phyloP scores from a whole-genome alignment of 37 sponge, comb jelly and placozoan species.

The Oopsacas minuta region DNA sequence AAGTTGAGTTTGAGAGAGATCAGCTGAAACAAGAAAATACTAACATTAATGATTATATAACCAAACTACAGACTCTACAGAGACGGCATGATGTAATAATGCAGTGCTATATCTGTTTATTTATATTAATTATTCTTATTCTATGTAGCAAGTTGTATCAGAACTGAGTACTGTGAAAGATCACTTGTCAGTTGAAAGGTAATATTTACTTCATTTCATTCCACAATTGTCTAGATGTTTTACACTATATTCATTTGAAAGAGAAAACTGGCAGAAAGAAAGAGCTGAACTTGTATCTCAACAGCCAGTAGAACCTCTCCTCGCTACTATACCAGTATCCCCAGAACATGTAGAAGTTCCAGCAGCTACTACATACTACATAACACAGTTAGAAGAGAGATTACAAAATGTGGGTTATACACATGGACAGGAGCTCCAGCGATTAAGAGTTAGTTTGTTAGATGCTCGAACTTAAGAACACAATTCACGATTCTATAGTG shows the following conservation, averaged over 20 bases:
- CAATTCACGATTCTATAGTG: background rate
- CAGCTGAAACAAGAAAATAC: background rate
- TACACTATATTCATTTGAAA: background rate
- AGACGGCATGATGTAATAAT: background rate
- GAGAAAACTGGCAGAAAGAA: background rate
- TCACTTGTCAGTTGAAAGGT: background rate
- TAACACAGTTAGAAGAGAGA: background rate
- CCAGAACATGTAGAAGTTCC: background rate
- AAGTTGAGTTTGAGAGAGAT: background rate
- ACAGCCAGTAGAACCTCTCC: background rate
- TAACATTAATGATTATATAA: background rate
- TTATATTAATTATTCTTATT: background rate
- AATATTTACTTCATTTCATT: background rate
- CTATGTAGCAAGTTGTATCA: background rate
- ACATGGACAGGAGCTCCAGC: background rate
- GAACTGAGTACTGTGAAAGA: background rate
- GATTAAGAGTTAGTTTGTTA: background rate
- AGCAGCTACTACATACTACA: background rate
- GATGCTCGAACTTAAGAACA: too few relatives aligned
- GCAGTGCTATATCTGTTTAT: background rate
- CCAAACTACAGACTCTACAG: background rate
- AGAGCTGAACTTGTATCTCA: background rate
- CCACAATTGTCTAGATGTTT: too few relatives aligned
- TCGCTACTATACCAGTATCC: background rate
- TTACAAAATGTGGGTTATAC: background rate